Evolutionary conservation across 1,140 invertebrate genomes (phyloP).

Genomic region (Hermetia illucens): DNA sequence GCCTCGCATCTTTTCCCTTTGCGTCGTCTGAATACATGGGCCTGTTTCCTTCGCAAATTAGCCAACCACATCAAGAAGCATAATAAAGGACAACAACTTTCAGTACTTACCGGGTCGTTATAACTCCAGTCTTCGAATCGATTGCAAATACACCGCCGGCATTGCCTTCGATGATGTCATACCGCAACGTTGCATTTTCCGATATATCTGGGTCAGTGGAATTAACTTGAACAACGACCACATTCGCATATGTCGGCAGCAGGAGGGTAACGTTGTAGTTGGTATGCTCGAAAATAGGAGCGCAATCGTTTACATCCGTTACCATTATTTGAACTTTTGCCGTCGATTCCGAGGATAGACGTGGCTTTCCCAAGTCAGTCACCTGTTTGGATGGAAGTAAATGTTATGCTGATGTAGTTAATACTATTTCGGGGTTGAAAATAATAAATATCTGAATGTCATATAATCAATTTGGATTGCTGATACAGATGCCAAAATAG

Average conservation of each 20-base stretch:
- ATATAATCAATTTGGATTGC: too few species aligned
- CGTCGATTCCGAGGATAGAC: conserved; percentile 55
- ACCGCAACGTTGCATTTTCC: conserved; percentile 45
- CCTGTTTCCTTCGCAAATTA: too few species aligned
- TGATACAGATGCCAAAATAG: too few species aligned
- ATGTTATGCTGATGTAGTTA: too few species aligned
- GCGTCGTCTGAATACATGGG: too few species aligned
- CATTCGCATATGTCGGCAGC: conserved; percentile 62
- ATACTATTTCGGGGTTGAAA: too few species aligned
- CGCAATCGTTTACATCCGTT: conserved; percentile 75
- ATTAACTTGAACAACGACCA: conserved; percentile 48
- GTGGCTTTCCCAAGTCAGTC: conserved; percentile 70
- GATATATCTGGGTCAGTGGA: conserved; percentile 62
- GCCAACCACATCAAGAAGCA: too few species aligned
- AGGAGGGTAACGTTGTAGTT: conserved; percentile 65
- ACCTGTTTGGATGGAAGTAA: conserved; percentile 37
- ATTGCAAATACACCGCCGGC: conserved; percentile 62
- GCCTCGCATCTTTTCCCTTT: too few species aligned
- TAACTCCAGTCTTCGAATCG: conserved; percentile 52
- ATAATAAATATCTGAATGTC: too few species aligned
- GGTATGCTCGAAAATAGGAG: conserved; percentile 54
- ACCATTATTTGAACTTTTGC: conserved; percentile 62
- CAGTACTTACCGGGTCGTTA: conserved; percentile 35
- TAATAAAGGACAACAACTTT: too few species aligned
- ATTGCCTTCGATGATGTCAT: conserved; percentile 74